phyloP scores from a whole-genome alignment of 2,797 vertebrate genomes.

The Rhinella marina region DNA sequence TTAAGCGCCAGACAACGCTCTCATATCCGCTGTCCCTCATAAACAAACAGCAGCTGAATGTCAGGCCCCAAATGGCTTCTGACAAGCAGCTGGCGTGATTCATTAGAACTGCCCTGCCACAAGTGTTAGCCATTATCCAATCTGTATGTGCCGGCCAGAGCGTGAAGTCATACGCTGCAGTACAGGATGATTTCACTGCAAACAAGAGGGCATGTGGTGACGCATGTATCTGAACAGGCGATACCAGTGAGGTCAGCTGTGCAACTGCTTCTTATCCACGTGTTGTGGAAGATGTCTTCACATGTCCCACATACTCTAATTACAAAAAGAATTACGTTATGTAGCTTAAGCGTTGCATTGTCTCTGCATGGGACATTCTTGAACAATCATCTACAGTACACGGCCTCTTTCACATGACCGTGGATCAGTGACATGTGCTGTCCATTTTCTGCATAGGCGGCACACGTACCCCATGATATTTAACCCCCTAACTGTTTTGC shows the following conservation, averaged over 20 bases:
- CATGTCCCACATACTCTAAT: not conserved
- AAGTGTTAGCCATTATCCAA: slow-evolving; percentile 57
- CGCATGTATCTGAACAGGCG: slow-evolving; percentile 14
- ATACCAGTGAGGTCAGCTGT: slow-evolving; percentile 26
- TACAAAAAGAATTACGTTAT: not conserved
- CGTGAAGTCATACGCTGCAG: slow-evolving; percentile 39
- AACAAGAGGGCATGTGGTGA: slow-evolving; percentile 29
- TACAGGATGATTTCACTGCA: slow-evolving; percentile 35
- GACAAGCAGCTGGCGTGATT: slow-evolving; percentile 41
- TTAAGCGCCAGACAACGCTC: slow-evolving; percentile 43
- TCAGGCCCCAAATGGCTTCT: slow-evolving; percentile 45
- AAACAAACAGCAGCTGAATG: slow-evolving; percentile 40
- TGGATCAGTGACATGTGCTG: too few relatives aligned
- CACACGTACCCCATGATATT: too few relatives aligned
- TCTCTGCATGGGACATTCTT: not conserved
- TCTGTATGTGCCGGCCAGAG: slow-evolving; percentile 23
- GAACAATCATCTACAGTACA: not conserved
- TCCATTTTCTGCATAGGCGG: too few relatives aligned
- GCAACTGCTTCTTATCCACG: not conserved
- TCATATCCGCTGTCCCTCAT: slow-evolving; percentile 42
- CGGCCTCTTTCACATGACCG: too few relatives aligned
- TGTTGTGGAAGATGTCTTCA: not conserved
- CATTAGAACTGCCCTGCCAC: slow-evolving; percentile 33
- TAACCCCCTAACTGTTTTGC: too few relatives aligned
- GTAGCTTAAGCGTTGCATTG: too few relatives aligned